Percentiles rank a stretch among this genome's conserved stretches.
These are phyloP conservation scores for Lepus americanus DNA, from an alignment of 2,113 vertebrate species.

Conservation along the genomic window DNA sequence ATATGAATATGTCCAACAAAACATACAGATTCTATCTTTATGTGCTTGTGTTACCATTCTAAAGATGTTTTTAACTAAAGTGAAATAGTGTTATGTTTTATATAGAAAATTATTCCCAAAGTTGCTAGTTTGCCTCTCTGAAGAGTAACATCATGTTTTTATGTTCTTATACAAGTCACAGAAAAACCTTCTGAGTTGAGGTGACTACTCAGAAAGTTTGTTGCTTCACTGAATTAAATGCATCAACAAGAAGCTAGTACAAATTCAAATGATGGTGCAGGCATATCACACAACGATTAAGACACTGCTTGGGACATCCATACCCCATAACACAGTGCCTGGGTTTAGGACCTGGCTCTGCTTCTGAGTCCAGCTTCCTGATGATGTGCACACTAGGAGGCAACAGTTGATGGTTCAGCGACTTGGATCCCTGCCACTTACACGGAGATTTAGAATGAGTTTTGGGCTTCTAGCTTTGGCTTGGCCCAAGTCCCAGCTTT, in stretches of 20 bases:
- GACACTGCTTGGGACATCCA: no score
- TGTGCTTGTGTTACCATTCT: neutral
- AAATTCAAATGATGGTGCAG: neutral
- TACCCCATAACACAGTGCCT: no score
- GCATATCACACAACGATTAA: no score
- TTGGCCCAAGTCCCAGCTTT: no score
- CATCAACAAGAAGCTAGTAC: neutral
- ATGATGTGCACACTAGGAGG: no score
- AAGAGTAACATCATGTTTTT: slow-evolving; percentile 62
- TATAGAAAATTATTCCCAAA: slow-evolving; percentile 43
- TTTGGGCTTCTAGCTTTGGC: no score
- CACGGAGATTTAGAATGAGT: no score
- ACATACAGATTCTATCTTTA: neutral
- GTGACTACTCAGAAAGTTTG: neutral
- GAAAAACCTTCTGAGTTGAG: neutral
- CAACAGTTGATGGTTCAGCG: no score
- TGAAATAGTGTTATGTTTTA: neutral
- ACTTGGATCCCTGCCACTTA: no score
- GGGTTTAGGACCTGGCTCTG: no score
- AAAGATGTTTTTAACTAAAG: neutral
- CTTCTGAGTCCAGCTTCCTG: no score
- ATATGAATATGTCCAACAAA: neutral
- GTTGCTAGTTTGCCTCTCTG: slow-evolving; percentile 48
- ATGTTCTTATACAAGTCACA: slow-evolving; percentile 1
- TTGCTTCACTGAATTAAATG: neutral